Base-by-base conservation (phyloP, 2,797 vertebrate species). In the Austrolebias charrua region DNA sequence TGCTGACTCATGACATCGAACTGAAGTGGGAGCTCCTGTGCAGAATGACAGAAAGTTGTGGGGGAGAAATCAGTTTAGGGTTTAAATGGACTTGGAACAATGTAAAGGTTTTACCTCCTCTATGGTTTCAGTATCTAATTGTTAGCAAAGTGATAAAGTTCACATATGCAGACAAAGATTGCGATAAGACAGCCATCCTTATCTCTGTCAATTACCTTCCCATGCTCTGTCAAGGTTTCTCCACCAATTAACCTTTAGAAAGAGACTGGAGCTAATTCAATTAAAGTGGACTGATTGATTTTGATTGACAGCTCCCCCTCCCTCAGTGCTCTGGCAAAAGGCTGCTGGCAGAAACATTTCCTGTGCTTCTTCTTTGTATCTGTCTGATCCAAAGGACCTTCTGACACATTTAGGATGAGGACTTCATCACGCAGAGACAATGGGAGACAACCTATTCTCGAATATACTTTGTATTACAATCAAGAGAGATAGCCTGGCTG, bases 1-100 rank as follows among this genome's bases (percentile, higher is more conserved):
- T 90, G 90, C 91, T 92, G 92, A 92, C 81, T 91, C 90, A 90
- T 81, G 74, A 79, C 82, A 74, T 76, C 31, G n/a, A 47, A 52
- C 12, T 65, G 51, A 79, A 73, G 49, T 49, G 42, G 66, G 44
- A 69, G 69, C 65, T 20, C 38, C 66, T 55, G 56, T 15, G 47
- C 46, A 72, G 61, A 8, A n/a, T 47, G 67, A 66, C 50, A 38
- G 28, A 43, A 75, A 73, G 24, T 50, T 64, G 51, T 24, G 35
- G 46, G 46, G 10, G 46, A 67, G 45, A 72, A 63, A 42, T 64
- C 61, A 40, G 33, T 60, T 48, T 29, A 18, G 28, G 47, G 63
- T 79, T 78, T 58, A 65, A 58, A 55, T 29, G 49, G 59, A 20
- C 59, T 43, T 47, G 38, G 48, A 48, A 67, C 35, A 49, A 61